Evolutionary conservation across 2,113 vertebrate species (phyloP).

Genomic region (Opisthocomus hoazin): DNA sequence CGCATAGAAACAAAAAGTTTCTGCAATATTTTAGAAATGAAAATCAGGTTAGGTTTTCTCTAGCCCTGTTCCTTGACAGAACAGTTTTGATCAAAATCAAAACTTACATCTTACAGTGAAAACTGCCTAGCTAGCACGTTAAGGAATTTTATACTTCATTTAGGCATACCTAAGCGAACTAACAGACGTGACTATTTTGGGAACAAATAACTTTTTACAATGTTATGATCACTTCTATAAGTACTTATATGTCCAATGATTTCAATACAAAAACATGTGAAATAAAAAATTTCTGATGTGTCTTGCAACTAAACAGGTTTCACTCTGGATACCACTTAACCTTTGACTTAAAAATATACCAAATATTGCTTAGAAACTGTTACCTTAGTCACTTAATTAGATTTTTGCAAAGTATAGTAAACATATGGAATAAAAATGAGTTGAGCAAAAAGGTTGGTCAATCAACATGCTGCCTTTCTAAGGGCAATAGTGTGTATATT

Average conservation of each 20-base stretch:
- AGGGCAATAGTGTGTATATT: not conserved
- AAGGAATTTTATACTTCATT: constrained; percentile 27
- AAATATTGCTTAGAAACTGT: not conserved
- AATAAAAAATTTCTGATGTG: not conserved
- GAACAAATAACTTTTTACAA: not conserved
- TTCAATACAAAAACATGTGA: not conserved
- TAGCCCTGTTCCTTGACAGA: not conserved
- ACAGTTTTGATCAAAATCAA: not conserved
- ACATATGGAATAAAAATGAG: constrained; percentile 14
- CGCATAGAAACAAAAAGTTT: not conserved
- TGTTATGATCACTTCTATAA: not conserved
- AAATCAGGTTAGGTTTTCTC: not conserved
- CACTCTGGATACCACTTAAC: not conserved
- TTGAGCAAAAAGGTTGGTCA: not conserved
- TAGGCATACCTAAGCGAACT: not conserved
- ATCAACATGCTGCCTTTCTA: constrained; percentile 12
- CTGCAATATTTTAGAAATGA: not conserved
- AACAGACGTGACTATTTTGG: not conserved
- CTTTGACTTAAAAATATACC: not conserved
- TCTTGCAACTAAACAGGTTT: not conserved
- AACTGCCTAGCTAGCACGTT: not conserved
- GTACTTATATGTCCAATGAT: not conserved
- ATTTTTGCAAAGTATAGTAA: constrained; percentile 19
- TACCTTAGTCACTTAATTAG: not conserved
- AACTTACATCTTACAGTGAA: not conserved